Evolutionary conservation across 2,797 vertebrate species (phyloP).

Genomic region (Psittacula derbiana): DNA sequence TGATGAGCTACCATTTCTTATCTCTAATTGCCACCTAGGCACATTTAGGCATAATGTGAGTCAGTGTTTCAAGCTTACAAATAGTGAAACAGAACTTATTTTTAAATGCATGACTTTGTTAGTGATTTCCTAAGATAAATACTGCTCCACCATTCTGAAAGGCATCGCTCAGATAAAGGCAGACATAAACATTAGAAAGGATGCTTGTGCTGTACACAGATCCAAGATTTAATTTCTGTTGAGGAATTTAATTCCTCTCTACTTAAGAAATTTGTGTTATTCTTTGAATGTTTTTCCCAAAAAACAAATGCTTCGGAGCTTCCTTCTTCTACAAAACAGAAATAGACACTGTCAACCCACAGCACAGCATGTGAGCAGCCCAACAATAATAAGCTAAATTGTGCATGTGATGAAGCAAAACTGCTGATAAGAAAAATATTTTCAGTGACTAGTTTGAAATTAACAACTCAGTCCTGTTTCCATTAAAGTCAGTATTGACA

Average conservation of each 20-base stretch:
- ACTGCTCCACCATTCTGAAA: neutral
- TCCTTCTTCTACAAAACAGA: slow-evolving; percentile 45
- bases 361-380: slow-evolving; percentile 37
- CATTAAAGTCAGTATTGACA: slow-evolving; percentile 26
- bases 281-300: neutral
- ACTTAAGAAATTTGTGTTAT: neutral
- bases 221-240: neutral
- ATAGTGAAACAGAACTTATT: neutral
- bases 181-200: neutral
- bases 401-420: slow-evolving; percentile 8
- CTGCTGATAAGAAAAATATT: slow-evolving; percentile 62
- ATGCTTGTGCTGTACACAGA: neutral
- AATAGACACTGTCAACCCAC: slow-evolving; percentile 18
- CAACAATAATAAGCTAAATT: slow-evolving; percentile 27
- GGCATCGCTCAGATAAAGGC: neutral
- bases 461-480: slow-evolving; percentile 13
- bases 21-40: neutral
- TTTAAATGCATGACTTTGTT: neutral
- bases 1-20: neutral
- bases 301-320: slow-evolving; percentile 38
- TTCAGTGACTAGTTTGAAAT: slow-evolving; percentile 26
- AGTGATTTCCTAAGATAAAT: neutral
- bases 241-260: neutral
- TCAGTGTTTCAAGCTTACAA: neutral
- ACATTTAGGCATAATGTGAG: neutral